Evolutionary conservation across 1,140 invertebrate species (phyloP).

Genomic region (Pentalonia nigronervosa): DNA sequence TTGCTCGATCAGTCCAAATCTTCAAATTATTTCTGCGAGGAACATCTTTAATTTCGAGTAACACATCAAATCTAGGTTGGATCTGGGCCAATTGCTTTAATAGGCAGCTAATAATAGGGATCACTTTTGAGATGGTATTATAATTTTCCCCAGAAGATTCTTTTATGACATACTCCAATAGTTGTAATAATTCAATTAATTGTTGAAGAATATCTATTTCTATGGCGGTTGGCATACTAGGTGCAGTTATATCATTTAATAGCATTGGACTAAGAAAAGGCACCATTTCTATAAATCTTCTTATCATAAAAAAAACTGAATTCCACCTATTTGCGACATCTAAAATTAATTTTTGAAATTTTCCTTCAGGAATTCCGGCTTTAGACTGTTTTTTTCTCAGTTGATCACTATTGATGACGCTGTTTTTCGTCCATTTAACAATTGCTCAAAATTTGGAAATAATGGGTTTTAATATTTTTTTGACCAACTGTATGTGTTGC

Average conservation of each 20-base stretch:
- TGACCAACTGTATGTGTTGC: slow-evolving; percentile 64
- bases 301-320: slow-evolving; percentile 63
- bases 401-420: slow-evolving; percentile 63
- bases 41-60: no score
- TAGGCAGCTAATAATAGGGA: not conserved
- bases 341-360: slow-evolving; percentile 59
- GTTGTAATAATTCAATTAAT: not conserved
- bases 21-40: no score
- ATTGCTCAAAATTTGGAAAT: slow-evolving; percentile 63
- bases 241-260: slow-evolving; percentile 62
- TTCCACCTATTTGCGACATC: slow-evolving; percentile 62
- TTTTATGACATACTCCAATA: not conserved
- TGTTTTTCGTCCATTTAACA: slow-evolving; percentile 64
- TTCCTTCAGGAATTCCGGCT: slow-evolving; percentile 60
- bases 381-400: slow-evolving; percentile 60
- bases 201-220: not conserved
- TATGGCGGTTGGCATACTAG: slow-evolving; percentile 61
- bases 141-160: slow-evolving; percentile 24
- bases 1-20: not conserved
- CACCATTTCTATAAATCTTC: slow-evolving; percentile 63
- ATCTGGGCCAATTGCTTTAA: not conserved
- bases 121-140: not conserved
- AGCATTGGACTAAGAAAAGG: slow-evolving; percentile 63
- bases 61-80: not conserved
- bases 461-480: slow-evolving; percentile 58